Evolutionary conservation across 2,797 vertebrate genomes (phyloP).

Genomic region (Brachyrhaphis roseni): DNA sequence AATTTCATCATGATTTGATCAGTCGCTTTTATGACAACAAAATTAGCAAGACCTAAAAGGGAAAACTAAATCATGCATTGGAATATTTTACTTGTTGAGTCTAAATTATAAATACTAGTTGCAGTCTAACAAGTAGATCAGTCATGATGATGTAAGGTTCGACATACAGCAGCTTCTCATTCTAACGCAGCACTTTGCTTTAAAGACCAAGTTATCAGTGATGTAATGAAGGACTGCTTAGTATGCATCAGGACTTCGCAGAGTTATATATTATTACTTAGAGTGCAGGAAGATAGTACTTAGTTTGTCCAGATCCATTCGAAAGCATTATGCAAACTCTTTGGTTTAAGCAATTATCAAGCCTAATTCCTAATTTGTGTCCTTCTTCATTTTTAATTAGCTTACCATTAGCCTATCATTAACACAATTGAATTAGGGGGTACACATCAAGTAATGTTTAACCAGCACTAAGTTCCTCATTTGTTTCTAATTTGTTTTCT

Average conservation of each 20-base stretch:
- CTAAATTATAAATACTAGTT: neutral
- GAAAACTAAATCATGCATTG: neutral
- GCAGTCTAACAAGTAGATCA: constrained; percentile 1
- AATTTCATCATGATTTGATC: neutral
- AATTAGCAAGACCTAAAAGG: neutral
- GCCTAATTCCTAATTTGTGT: constrained; percentile 10
- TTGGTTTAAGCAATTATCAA: constrained; percentile 9
- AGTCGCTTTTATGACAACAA: neutral
- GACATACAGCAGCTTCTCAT: neutral
- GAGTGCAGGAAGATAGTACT: constrained; percentile 1
- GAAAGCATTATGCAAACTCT: neutral
- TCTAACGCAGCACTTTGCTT: neutral
- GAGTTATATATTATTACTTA: neutral
- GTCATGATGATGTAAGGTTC: neutral
- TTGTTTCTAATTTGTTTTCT: constrained; percentile 15
- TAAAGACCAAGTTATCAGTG: neutral
- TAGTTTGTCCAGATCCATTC: neutral
- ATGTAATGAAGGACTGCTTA: constrained; percentile 13
- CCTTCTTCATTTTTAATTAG: constrained; percentile 7
- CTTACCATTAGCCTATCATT: constrained; percentile 16
- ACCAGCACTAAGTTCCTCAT: constrained; percentile 5
- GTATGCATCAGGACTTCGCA: neutral
- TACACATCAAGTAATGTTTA: constrained; percentile 8
- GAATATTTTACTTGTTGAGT: neutral
- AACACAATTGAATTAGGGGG: constrained; percentile 12